phyloP scores from a whole-genome alignment of 1,140 invertebrate species.

The Saccostrea glomerata region DNA sequence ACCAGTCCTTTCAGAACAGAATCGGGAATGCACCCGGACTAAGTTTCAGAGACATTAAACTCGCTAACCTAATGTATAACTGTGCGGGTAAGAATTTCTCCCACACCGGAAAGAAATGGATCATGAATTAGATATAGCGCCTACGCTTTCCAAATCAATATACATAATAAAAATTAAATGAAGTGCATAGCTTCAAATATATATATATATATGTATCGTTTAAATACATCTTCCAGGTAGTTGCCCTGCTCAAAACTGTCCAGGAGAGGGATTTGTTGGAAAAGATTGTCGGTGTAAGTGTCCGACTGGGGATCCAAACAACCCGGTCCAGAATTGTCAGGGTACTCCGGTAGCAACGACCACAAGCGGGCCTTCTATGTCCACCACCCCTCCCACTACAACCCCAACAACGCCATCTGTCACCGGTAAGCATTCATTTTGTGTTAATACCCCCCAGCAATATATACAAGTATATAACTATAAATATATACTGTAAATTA shows the following conservation, averaged over 20 bases:
- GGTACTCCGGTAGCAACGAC: not conserved
- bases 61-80: slow-evolving; percentile 66
- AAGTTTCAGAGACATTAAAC: slow-evolving; percentile 69
- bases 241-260: slow-evolving; percentile 45
- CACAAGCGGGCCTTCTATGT: not conserved
- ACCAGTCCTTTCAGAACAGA: slow-evolving; percentile 58
- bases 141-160: too few relatives aligned
- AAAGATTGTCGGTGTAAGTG: slow-evolving; percentile 66
- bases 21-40: slow-evolving; percentile 63
- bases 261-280: slow-evolving; percentile 63
- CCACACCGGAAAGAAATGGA: too few relatives aligned
- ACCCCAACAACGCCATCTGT: not conserved
- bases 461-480: too few relatives aligned
- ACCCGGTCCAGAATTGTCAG: slow-evolving; percentile 8
- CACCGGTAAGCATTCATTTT: not conserved
- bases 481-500: too few relatives aligned
- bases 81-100: slow-evolving; percentile 48
- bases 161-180: too few relatives aligned
- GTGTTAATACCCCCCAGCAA: not conserved
- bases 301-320: slow-evolving; percentile 18
- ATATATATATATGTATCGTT: too few relatives aligned
- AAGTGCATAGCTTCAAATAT: too few relatives aligned
- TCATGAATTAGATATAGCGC: too few relatives aligned
- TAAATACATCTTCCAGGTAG: not conserved
- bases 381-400: not conserved